Evolutionary conservation across 2,797 vertebrate genomes (phyloP).

Genomic region (Molossus molossus): DNA sequence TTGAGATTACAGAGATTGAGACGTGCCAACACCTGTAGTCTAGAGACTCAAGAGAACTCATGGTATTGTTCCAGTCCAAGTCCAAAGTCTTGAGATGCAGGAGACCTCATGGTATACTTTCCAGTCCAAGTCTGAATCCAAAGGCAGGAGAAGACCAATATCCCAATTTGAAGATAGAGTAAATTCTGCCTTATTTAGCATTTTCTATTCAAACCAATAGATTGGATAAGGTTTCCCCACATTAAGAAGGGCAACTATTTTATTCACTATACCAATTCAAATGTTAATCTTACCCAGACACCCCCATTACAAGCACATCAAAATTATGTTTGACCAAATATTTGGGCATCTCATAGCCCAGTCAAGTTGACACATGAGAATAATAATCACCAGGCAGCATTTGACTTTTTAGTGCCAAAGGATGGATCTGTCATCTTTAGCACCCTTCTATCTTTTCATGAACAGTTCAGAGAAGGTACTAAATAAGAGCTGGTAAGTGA

Average conservation of each 20-base stretch:
- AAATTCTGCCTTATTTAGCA: not conserved
- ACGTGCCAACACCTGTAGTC: not conserved
- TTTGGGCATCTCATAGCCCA: not conserved
- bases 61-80: not conserved
- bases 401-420: not conserved
- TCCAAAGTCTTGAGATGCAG: not conserved
- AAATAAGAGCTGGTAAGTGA: not conserved
- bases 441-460: not conserved
- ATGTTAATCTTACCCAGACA: not conserved
- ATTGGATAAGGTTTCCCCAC: not conserved
- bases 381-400: not conserved
- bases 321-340: not conserved
- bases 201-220: not conserved
- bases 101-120: not conserved
- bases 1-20: not conserved
- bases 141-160: not conserved
- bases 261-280: not conserved
- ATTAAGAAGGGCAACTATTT: not conserved
- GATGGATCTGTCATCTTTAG: not conserved
- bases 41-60: not conserved
- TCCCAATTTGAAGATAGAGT: not conserved
- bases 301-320: not conserved
- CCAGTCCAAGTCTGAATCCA: not conserved
- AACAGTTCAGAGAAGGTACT: rapidly evolving
- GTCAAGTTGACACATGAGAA: not conserved